phyloP scores from a whole-genome alignment of 2,113 vertebrate genomes.

The Hirundichthys speculiger region DNA sequence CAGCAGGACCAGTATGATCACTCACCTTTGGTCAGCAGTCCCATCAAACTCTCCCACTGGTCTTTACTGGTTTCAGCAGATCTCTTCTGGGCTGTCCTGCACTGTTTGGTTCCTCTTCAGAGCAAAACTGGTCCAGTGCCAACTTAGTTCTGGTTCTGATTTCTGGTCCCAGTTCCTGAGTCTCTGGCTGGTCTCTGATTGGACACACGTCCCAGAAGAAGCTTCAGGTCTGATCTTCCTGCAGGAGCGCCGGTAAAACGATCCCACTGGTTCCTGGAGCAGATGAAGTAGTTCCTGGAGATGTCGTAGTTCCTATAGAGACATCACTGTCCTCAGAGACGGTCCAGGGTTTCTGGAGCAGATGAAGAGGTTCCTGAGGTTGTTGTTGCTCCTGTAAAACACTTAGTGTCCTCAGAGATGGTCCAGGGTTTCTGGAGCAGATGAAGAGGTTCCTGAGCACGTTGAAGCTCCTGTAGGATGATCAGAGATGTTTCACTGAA shows the following conservation, averaged over 20 bases:
- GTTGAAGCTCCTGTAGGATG: too few relatives aligned
- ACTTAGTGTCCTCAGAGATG: too few relatives aligned
- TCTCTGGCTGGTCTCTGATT: constrained; percentile 2
- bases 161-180: too few relatives aligned
- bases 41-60: constrained; percentile 75
- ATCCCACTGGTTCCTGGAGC: too few relatives aligned
- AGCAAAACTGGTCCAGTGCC: too few relatives aligned
- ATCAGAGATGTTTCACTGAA: too few relatives aligned
- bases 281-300: constrained; percentile 16
- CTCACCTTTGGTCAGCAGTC: constrained; percentile 71
- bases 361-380: constrained; percentile 13
- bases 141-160: constrained; percentile 11
- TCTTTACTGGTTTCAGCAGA: constrained; percentile 40
- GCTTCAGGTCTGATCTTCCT: background rate
- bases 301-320: constrained; percentile 15
- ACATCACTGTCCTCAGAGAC: too few relatives aligned
- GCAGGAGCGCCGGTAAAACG: too few relatives aligned
- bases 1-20: background rate
- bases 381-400: constrained; percentile 16
- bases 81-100: constrained; percentile 37
- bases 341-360: too few relatives aligned
- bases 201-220: background rate
- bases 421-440: too few relatives aligned
- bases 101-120: background rate
- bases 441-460: too few relatives aligned